Evolutionary conservation across 2,797 vertebrate genomes (phyloP), one percentile per base, ranked within the genome.

Genomic region (Mus spretus): DNA sequence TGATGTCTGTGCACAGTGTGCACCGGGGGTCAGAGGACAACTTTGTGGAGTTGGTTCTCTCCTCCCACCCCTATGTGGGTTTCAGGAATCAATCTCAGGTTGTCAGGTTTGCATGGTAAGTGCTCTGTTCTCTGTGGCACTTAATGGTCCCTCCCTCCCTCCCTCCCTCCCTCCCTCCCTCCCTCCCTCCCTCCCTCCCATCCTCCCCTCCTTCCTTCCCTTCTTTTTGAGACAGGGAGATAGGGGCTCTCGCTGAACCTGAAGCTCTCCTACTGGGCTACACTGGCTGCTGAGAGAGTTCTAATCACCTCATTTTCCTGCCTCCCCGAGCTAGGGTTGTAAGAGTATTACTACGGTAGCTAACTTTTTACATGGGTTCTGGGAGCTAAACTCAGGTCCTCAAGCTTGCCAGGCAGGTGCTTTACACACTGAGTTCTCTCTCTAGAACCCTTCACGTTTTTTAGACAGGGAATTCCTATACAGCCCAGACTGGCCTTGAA

Each of bases 141-240:
- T 50, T 1, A 14, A 19, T 31, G 44, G 11, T 67, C 31, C 17
- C 7, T 50, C 2, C 61, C 10, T 10, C 2, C 20, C 22, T 26
- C 4, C 12, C 28, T 12, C 6, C 28, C 28, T 2, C 20, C 22
- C 2, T 12, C 26, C 12, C 28, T 12, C 6, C 28, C 28, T 31
- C 1, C 28, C 28, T 14, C 2, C 22, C 11, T 1, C 31, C 28
- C 2, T 15, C 31, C 11, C 31, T 11, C 31, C 24, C 5, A 1
- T 65, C 12, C n/a, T 17, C n/a, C 14, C 34, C 17, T n/a, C 6
- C 3, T 7, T 70, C 4, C 34, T 34, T 34, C 6, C 15, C 19
- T 70, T 19, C 2, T n/a, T 70, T 20, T 37, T 20, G n/a, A 37
- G 70, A 20, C 70, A 72, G 70, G 70, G 37, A 50, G 61, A 34